These are phyloP conservation scores for Cavia porcellus DNA, from an alignment of 2,113 vertebrate genomes.

Conservation along the genomic window DNA sequence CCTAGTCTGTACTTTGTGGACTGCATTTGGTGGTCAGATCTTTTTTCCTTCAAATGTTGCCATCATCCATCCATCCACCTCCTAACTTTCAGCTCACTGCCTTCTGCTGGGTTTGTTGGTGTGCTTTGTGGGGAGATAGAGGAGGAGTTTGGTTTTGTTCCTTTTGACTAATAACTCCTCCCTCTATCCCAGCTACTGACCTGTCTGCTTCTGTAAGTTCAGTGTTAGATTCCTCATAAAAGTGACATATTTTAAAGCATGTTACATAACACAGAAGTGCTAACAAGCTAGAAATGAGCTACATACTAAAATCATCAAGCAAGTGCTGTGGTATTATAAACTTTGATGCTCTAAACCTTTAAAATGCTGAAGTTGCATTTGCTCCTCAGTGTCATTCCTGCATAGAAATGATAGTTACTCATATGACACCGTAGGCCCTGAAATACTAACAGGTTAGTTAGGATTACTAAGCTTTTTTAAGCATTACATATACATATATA, in stretches of 20 bases:
- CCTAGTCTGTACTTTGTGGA: not conserved
- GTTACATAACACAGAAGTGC: not conserved
- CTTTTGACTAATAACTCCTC: not conserved
- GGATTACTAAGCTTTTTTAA: conserved; percentile 10
- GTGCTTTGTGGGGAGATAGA: not conserved
- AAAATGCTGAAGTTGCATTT: conserved; percentile 7
- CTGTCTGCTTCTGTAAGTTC: not conserved
- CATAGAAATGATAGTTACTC: conserved; percentile 9
- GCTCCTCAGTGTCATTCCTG: not conserved
- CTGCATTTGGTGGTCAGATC: not conserved
- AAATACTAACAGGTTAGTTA: conserved; percentile 45
- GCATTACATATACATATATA: not conserved
- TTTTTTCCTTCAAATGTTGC: not conserved
- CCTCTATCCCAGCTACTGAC: not conserved
- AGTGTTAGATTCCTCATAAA: not conserved
- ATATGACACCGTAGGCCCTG: conserved; percentile 27
- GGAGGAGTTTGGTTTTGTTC: not conserved
- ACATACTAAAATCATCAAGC: not conserved
- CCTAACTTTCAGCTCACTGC: not conserved
- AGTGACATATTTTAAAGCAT: not conserved
- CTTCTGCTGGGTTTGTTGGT: not conserved
- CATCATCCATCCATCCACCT: too few relatives aligned
- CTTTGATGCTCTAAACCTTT: not conserved
- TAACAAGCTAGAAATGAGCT: not conserved
- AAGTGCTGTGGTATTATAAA: not conserved